Evolutionary conservation across 2,888 invertebrate species (phyloP).

Genomic region (Sminthurinus aureus): DNA sequence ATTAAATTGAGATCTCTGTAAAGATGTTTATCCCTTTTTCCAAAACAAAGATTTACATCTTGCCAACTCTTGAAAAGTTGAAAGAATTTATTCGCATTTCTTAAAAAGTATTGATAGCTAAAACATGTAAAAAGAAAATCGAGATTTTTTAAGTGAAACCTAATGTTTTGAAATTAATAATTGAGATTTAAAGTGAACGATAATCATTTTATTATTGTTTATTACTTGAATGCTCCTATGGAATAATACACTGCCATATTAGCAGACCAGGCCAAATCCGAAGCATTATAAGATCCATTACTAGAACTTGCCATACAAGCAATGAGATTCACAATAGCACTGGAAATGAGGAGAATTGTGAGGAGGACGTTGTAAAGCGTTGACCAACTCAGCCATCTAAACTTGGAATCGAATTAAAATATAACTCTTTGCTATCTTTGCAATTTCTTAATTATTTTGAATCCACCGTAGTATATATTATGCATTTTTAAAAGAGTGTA

Average conservation of each 20-base stretch:
- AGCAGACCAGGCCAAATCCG: slow-evolving; percentile 36
- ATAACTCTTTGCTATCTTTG: too few relatives aligned
- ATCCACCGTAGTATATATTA: too few relatives aligned
- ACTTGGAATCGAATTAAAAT: not conserved
- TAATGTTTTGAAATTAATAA: not conserved
- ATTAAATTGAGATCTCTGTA: slow-evolving; percentile 47
- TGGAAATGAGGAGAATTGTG: not conserved
- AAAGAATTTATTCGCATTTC: slow-evolving; percentile 45
- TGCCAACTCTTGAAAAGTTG: too few relatives aligned
- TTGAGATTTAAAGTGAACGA: too few relatives aligned
- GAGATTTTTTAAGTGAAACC: slow-evolving; percentile 34
- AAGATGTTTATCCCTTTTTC: slow-evolving; percentile 40
- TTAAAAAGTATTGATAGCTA: slow-evolving; percentile 22
- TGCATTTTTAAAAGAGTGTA: too few relatives aligned
- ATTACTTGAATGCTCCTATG: too few relatives aligned
- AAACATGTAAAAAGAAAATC: slow-evolving; percentile 43
- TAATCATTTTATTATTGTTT: not conserved
- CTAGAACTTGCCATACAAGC: not conserved
- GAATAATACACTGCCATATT: not conserved
- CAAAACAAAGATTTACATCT: slow-evolving; percentile 11
- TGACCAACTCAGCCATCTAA: slow-evolving; percentile 7
- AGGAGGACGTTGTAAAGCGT: not conserved
- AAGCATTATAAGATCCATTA: not conserved
- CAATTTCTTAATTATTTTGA: too few relatives aligned
- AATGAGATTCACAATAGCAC: slow-evolving; percentile 10